A percentile compares a stretch with the other conserved stretches of the same genome.
phyloP scores from a whole-genome alignment of 1,140 invertebrate genomes.

The Drosophila nigromelanica region DNA sequence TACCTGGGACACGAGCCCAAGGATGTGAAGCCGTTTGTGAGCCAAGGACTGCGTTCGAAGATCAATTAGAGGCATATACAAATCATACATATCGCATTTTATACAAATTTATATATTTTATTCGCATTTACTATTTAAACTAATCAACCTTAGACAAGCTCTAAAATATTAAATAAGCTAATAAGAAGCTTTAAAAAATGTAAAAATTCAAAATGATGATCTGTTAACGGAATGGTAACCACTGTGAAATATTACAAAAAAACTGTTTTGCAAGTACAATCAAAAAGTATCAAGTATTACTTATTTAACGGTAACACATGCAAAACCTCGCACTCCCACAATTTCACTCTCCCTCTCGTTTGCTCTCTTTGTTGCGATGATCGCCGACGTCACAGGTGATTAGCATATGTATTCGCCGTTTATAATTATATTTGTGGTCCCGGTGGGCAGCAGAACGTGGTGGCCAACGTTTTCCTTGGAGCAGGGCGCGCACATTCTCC shows the following conservation, averaged over 20 bases:
- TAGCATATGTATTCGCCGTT: slow-evolving; percentile 31
- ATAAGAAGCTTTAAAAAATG: too few species aligned
- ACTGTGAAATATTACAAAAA: too few species aligned
- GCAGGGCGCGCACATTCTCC: slow-evolving; percentile 15
- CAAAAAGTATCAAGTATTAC: neutral
- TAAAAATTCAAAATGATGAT: too few species aligned
- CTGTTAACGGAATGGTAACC: too few species aligned
- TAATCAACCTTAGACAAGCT: neutral
- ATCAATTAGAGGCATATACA: slow-evolving; percentile 22
- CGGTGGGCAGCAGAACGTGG: slow-evolving; percentile 41
- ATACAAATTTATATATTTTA: slow-evolving; percentile 9
- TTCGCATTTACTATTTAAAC: slow-evolving; percentile 5
- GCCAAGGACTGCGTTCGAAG: slow-evolving; percentile 81
- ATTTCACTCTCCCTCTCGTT: neutral
- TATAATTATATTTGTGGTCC: slow-evolving; percentile 29
- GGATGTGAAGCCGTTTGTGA: slow-evolving; percentile 85
- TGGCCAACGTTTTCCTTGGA: slow-evolving; percentile 20
- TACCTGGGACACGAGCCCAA: slow-evolving; percentile 89
- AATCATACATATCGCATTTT: neutral
- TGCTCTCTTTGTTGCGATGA: neutral
- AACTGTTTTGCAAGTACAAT: neutral
- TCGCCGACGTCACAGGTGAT: slow-evolving; percentile 48
- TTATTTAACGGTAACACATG: slow-evolving; percentile 5
- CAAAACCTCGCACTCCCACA: neutral
- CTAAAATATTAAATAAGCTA: neutral